Evolutionary conservation across 1,140 invertebrate genomes (phyloP).

Genomic region (Drosophila santomea): DNA sequence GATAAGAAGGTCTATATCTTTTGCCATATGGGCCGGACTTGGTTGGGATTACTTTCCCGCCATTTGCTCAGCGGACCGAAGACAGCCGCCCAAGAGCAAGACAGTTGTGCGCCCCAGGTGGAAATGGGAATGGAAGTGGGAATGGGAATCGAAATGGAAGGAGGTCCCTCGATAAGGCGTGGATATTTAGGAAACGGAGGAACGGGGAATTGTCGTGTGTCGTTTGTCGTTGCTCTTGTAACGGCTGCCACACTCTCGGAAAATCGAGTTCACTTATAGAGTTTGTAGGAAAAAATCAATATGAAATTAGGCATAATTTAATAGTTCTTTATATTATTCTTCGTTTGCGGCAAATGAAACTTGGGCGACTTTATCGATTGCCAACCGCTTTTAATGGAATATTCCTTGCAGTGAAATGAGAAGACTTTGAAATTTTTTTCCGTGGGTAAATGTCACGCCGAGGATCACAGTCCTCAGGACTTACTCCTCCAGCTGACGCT

Average conservation of each 20-base stretch:
- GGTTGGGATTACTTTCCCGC: slow-evolving; percentile 65
- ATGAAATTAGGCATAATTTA: neutral
- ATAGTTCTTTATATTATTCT: neutral
- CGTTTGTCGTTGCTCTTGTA: slow-evolving; percentile 41
- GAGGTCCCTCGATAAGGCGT: slow-evolving; percentile 52
- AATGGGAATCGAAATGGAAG: slow-evolving; percentile 4
- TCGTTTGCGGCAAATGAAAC: too few species aligned
- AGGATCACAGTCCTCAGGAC: slow-evolving; percentile 8
- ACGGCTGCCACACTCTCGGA: slow-evolving; percentile 35
- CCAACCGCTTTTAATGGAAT: too few species aligned
- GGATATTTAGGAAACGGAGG: slow-evolving; percentile 9
- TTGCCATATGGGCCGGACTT: slow-evolving; percentile 27
- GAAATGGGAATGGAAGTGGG: slow-evolving; percentile 11
- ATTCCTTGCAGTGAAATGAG: too few species aligned
- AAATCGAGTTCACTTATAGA: neutral
- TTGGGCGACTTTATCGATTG: too few species aligned
- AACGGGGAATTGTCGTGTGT: slow-evolving; percentile 31
- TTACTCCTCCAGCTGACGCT: slow-evolving; percentile 67
- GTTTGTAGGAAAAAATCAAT: too few species aligned
- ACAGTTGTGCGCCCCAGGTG: slow-evolving; percentile 42
- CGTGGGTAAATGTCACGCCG: slow-evolving; percentile 1
- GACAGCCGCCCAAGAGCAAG: slow-evolving; percentile 64
- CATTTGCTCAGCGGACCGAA: slow-evolving; percentile 76
- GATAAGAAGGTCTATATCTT: slow-evolving; percentile 20
- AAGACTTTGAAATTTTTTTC: neutral